Percentiles rank a stretch among this genome's conserved stretches.
Evolutionary conservation across 2,113 vertebrate species (phyloP).

Genomic region (Sturnira hondurensis): DNA sequence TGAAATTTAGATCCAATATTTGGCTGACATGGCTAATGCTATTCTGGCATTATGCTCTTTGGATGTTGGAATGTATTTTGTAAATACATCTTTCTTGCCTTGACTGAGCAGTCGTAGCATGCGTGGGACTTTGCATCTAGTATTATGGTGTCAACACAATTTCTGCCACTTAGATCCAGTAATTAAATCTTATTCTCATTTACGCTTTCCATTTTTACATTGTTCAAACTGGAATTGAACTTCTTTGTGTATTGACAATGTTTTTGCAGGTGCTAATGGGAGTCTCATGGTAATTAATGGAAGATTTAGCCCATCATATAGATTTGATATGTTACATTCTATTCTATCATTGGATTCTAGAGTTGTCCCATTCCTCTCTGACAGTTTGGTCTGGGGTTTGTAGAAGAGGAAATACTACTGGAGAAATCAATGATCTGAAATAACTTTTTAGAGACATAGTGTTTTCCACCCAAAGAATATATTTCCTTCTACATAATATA

Average conservation of each 20-base stretch:
- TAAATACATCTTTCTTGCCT: neutral
- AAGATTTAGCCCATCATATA: neutral
- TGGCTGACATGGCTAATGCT: neutral
- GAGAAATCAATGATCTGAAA: neutral
- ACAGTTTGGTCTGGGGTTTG: neutral
- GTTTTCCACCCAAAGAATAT: neutral
- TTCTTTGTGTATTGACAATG: neutral
- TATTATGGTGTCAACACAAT: neutral
- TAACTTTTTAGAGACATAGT: neutral
- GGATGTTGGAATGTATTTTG: neutral
- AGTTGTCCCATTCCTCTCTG: neutral
- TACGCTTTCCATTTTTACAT: neutral
- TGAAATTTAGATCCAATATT: conserved; percentile 15
- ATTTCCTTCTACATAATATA: neutral
- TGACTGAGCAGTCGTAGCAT: neutral
- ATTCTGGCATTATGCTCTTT: neutral
- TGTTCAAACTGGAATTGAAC: neutral
- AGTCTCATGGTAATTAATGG: neutral
- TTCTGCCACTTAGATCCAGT: neutral
- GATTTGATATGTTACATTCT: neutral
- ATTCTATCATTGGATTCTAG: neutral
- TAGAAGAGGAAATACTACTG: neutral
- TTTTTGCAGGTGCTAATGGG: neutral
- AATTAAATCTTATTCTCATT: neutral
- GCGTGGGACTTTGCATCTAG: neutral